Percentiles rank a stretch among this genome's conserved stretches.
phyloP scores from a whole-genome alignment of 1,140 invertebrate genomes.

The Cotesia typhae region DNA sequence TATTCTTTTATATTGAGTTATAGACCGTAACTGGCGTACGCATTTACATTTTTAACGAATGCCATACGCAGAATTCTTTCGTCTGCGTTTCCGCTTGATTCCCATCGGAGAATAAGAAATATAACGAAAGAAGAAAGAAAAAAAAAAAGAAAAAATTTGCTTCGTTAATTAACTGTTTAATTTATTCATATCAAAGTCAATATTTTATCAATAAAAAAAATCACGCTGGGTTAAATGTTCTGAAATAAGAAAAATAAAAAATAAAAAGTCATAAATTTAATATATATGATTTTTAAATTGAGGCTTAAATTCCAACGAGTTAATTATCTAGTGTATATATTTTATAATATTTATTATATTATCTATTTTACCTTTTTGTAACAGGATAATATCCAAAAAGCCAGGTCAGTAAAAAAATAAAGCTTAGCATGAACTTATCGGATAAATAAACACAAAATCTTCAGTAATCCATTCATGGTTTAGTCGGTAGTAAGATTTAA shows the following conservation, averaged over 20 bases:
- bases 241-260: too few relatives aligned
- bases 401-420: background rate
- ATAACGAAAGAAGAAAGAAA: background rate
- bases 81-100: slow-evolving; percentile 9
- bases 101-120: background rate
- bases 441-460: background rate
- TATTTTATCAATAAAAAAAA: background rate
- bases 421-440: background rate
- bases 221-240: background rate
- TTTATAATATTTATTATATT: background rate
- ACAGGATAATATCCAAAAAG: slow-evolving; percentile 9
- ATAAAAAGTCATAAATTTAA: too few relatives aligned
- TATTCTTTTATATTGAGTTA: background rate
- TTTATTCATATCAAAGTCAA: slow-evolving; percentile 18
- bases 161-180: slow-evolving; percentile 24
- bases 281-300: too few relatives aligned
- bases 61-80: slow-evolving; percentile 17
- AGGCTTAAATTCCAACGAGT: too few relatives aligned
- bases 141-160: background rate
- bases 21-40: background rate
- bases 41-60: slow-evolving; percentile 28
- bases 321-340: background rate
- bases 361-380: background rate
- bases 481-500: background rate
- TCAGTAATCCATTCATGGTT: too few relatives aligned